Conservation (phyloP, 2,797 vertebrate species). For the Siniperca obscura region DNA sequence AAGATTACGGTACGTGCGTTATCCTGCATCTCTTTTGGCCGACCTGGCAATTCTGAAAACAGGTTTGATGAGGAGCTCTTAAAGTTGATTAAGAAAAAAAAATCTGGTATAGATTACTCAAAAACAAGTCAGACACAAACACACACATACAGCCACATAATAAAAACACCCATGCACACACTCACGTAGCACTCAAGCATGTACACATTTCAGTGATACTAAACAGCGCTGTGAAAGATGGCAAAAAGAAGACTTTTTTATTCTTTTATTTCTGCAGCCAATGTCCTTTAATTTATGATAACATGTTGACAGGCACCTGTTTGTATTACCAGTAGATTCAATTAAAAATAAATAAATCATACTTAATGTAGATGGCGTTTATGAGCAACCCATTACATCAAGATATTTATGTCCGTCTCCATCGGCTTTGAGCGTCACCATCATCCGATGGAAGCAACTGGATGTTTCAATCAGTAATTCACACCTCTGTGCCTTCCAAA, state of each 20-base stretch:
- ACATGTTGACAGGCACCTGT: slow-evolving; percentile 21
- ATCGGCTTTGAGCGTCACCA: slow-evolving; percentile 59
- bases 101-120: slow-evolving; percentile 54
- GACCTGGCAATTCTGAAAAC: slow-evolving; percentile 64
- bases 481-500: slow-evolving; percentile 68
- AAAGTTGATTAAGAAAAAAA: slow-evolving; percentile 55
- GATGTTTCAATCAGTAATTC: slow-evolving; percentile 67
- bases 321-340: slow-evolving; percentile 32
- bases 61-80: slow-evolving; percentile 70
- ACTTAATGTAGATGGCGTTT: slow-evolving; percentile 42
- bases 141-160: slow-evolving; percentile 31
- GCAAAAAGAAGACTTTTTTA: slow-evolving; percentile 5
- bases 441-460: slow-evolving; percentile 57
- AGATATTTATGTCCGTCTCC: slow-evolving; percentile 63
- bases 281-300: slow-evolving; percentile 21
- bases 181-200: slow-evolving; percentile 54
- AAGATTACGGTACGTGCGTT: slow-evolving; percentile 80
- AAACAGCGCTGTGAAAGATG: slow-evolving; percentile 1
- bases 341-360: slow-evolving; percentile 66
- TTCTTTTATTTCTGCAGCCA: slow-evolving; percentile 12
- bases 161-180: slow-evolving; percentile 35
- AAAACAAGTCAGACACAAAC: slow-evolving; percentile 45
- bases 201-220: slow-evolving; percentile 7
- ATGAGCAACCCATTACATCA: slow-evolving; percentile 61
- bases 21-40: slow-evolving; percentile 77